These are phyloP conservation scores for Parnassius apollo DNA, from an alignment of 2,888 invertebrate species.

Conservation along the genomic window DNA sequence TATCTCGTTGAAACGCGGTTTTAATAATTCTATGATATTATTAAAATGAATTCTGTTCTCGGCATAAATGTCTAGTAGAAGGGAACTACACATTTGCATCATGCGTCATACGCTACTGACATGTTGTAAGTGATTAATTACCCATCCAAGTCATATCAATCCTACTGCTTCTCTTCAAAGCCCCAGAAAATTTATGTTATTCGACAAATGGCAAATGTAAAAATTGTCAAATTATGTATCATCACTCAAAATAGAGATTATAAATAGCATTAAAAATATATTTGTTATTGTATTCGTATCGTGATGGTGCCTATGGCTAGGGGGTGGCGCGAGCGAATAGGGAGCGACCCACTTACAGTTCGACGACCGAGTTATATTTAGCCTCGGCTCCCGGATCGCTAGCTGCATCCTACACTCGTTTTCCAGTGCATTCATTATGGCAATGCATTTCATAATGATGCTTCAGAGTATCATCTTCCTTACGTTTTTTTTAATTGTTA, in stretches of 20 bases:
- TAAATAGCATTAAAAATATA: constrained; percentile 23
- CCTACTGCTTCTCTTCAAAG: no score
- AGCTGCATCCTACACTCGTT: constrained; percentile 61
- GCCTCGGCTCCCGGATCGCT: constrained; percentile 47
- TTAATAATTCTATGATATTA: constrained; percentile 10
- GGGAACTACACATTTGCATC: constrained; percentile 7
- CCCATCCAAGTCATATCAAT: no score
- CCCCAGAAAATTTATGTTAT: no score
- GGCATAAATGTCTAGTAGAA: constrained; percentile 8
- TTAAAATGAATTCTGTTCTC: constrained; percentile 1
- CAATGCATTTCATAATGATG: constrained; percentile 29
- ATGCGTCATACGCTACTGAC: no score
- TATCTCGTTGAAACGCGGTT: constrained; percentile 14
- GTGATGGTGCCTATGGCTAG: constrained; percentile 12
- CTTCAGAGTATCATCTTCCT: not conserved
- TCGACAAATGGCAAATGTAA: no score
- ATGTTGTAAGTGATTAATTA: no score
- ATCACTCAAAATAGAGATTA: not conserved
- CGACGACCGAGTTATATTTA: constrained; percentile 75
- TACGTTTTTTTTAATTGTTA: not conserved
- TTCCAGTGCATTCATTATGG: constrained; percentile 57
- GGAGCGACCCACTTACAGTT: constrained; percentile 69
- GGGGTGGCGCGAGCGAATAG: constrained; percentile 33
- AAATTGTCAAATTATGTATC: no score
- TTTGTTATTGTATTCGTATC: constrained; percentile 33